Evolutionary conservation across 2,888 invertebrate genomes (phyloP), one percentile per base, ranked within the genome.

Genomic region (Epinotia brunnichana): DNA sequence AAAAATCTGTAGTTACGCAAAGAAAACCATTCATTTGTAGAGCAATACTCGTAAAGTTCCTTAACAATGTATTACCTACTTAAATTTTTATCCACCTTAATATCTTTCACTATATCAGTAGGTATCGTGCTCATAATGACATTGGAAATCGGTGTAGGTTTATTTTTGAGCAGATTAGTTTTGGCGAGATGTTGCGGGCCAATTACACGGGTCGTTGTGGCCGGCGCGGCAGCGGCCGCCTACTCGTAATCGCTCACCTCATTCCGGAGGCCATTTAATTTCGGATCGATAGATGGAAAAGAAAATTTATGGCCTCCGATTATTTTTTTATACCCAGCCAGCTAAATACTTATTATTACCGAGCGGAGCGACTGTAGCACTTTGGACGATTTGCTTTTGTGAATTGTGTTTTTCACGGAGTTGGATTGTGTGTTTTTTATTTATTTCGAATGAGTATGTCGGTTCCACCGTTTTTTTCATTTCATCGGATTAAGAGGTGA

Each of bases 201-300:
- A 69, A 72, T 74, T 72, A 72, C 67, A 67, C 24, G 64, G 64
- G 63, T 74, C 70, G 70, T 56, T 59, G 74, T 17, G 60, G 48
- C 56, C 51, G 44, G 29, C 41, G 74, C 69, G 56, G 69, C 71
- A 74, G 74, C 74, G 71, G 62, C 68, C 69, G 67, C 71, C 76
- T 77, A 79, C 76, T 78, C 75, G 77, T 77, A 79, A 76, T 78
- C 75, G 77, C 73, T 63, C 57, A 57, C 76, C 77, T 71, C 72
- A 72, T 75, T 76, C 77, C 78, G 74, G 76, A 73, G 69, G 74
- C 63, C 35, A 63, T 73, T 75, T 76, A 76, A 76, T 77, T 75
- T 75, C 70, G 68, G 69, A 76, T 77, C 78, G 73, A 78, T 77
- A 74, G 11, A 72, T 69, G 64, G 69, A 72, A 66, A 69, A 29